phyloP scores from a whole-genome alignment of 1,140 invertebrate genomes.

The Druon quercuslanigerum region DNA sequence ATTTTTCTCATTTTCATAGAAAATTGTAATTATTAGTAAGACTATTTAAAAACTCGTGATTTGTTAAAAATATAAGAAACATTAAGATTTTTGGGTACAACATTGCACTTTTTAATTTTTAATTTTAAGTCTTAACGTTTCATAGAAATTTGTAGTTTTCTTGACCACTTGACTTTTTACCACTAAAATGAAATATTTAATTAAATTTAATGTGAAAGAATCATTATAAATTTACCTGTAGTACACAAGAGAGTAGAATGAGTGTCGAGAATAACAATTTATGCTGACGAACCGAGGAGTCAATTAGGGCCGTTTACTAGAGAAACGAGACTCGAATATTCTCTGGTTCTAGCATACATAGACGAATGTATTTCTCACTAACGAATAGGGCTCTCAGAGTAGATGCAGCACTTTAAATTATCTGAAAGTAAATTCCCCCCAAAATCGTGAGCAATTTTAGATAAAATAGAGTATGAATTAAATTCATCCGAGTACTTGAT shows the following conservation, averaged over 20 bases:
- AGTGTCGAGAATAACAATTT: not conserved
- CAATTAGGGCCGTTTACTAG: not conserved
- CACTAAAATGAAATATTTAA: too few species aligned
- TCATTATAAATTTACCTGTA: not conserved
- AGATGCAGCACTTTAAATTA: not conserved
- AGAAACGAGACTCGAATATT: conserved; percentile 7
- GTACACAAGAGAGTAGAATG: not conserved
- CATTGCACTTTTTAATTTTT: too few species aligned
- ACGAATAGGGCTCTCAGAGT: not conserved
- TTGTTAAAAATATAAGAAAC: too few species aligned
- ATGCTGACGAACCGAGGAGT: not conserved
- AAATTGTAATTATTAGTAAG: too few species aligned
- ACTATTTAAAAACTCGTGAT: too few species aligned
- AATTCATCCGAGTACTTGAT: not conserved
- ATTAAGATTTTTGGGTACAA: too few species aligned
- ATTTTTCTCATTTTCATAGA: too few species aligned
- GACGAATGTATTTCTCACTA: not conserved
- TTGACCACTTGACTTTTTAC: too few species aligned
- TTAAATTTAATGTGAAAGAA: too few species aligned
- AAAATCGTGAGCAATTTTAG: not conserved
- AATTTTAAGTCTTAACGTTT: too few species aligned
- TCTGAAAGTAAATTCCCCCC: not conserved
- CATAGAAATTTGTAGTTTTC: too few species aligned
- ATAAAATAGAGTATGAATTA: not conserved
- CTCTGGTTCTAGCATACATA: not conserved